Evolutionary conservation across 2,888 invertebrate genomes (phyloP), one percentile per base, ranked within the genome.

Genomic region (Cryptophagus acutangulus): DNA sequence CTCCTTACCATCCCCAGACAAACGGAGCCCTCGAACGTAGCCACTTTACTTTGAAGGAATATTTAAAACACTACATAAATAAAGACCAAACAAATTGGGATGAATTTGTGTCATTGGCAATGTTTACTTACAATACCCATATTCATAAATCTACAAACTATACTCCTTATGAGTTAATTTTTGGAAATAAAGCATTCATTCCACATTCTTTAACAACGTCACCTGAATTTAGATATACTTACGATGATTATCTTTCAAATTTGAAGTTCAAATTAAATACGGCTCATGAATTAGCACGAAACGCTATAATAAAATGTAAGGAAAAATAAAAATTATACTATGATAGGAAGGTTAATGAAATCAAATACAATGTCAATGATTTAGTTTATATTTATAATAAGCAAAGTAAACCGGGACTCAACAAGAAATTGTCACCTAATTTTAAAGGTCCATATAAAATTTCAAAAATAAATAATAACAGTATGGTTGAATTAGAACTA

Each of bases 81-180:
- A 29, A 45, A 15, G 39, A 57, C 8, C 46, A 55, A 40, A 45
- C 45, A 6, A 51, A 65, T 42, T 65, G 63, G 62, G 59, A 61
- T 28, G 38, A 43, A 8, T 58, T 49, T 38, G 10, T 66, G 4
- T 36, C 36, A 3, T 52, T 55, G 8, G 61, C 59, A 0, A 54
- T 62, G 39, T 48, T 64, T 34, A 36, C 56, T 1, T 65, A 65
- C 39, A 60, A 62, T 20, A 53, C 55, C 17, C 46, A 42, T 2
- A 39, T 52, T 2, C 63, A 67, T 39, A 42, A 47, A 9, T 53
- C 59, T 1, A 65, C 63, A 1, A 45, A 56, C 6, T 61, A 51
- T 29, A 55, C 61, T 1, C 64, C 64, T 2, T 61, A 54, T 25
- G 66, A 66, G 46, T 36, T 66, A 17, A 2, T 66, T 3, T 67